Evolutionary conservation across 2,113 vertebrate species (phyloP).

Genomic region (Eolophus roseicapilla): DNA sequence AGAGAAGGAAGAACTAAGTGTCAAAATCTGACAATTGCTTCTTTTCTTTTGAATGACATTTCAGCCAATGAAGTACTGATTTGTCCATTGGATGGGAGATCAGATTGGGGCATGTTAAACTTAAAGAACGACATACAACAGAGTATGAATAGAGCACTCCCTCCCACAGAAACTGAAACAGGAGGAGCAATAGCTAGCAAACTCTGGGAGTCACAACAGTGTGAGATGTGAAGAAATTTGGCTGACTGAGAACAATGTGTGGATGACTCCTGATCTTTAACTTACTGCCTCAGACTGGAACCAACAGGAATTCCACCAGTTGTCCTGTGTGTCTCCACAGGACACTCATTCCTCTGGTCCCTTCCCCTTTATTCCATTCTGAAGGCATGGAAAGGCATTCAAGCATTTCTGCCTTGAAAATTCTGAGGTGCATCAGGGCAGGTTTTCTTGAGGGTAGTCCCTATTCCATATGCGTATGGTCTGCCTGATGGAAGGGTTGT

Average conservation of each 20-base stretch:
- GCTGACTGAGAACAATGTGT: neutral
- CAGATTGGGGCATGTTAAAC: neutral
- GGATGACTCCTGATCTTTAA: neutral
- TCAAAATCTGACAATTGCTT: neutral
- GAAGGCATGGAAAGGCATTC: neutral
- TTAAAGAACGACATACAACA: neutral
- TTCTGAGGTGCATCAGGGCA: neutral
- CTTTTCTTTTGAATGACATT: neutral
- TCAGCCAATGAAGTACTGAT: neutral
- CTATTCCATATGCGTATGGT: neutral
- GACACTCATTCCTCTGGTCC: neutral
- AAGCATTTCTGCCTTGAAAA: neutral
- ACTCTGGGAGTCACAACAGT: neutral
- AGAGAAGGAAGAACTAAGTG: neutral
- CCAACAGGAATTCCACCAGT: neutral
- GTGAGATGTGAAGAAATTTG: neutral
- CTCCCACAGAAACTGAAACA: neutral
- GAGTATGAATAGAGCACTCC: accelerated
- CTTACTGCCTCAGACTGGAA: neutral
- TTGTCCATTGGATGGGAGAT: neutral
- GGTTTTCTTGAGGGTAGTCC: neutral
- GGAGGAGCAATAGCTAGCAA: neutral
- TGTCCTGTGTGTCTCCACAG: neutral
- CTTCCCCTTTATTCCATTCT: neutral
- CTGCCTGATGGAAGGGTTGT: neutral